Evolutionary conservation across 2,113 vertebrate species (phyloP), one percentile per base, ranked within the genome.

Genomic region (Odocoileus virginianus): DNA sequence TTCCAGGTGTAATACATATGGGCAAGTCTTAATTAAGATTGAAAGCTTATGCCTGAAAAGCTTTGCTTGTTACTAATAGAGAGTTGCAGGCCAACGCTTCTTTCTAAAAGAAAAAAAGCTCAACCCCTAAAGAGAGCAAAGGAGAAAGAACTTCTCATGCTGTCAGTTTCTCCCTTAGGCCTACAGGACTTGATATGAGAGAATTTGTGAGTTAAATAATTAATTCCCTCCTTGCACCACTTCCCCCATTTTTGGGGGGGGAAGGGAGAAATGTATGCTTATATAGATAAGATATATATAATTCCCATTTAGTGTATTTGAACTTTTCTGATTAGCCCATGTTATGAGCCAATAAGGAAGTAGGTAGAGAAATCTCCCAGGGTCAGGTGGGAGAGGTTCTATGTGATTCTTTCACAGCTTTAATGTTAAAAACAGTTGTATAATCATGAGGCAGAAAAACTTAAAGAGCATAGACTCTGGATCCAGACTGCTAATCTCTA

Each of bases 1-100:
- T 87, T 87, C 15, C 17, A 47, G 40, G 67, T 54, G 81, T 43
- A 76, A 43, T 71, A 89, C 47, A 61, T 82, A 30, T 58, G n/a
- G 33, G 50, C 83, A 67, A 83, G 57, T 82, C 43, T 94, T 54
- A 92, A 57, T 90, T 87, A 87, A 54, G 8, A 43, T 90, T 36
- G 17, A 81, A 91, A 40, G 27, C 36, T 17, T 87, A 2, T 90
- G n/a, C 60, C 79, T 92, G 36, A 96, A 36, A 79, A 89, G 79
- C 19, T 95, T 87, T 60, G 10, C 86, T 97, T 94, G 28, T 79
- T 91, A 67, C 47, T 57, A 85, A 60, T 91, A 71, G 5, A 60
- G 57, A 95, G 60, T 89, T 96, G 55, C 84, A 81, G 87, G 30
- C n/a, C 43, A 95, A 28, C 5, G 30, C 91, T 97, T 81, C 52